These are phyloP conservation scores for Copidosoma aretas DNA, from an alignment of 2,888 invertebrate genomes.

Conservation along the genomic window DNA sequence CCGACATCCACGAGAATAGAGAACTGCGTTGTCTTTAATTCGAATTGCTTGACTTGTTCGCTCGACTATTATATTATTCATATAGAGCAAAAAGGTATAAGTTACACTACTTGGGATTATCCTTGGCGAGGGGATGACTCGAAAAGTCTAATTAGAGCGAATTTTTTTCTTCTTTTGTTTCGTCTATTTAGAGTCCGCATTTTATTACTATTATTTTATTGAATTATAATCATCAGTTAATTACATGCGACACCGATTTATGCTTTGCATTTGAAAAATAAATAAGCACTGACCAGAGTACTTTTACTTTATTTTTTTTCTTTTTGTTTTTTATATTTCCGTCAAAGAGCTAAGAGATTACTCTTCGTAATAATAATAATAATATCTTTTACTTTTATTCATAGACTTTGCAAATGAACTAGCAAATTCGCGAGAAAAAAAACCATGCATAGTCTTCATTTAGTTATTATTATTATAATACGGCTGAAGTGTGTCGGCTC, in stretches of 20 bases:
- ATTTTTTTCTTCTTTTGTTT: neutral
- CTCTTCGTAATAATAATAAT: constrained; percentile 8
- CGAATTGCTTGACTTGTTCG: constrained; percentile 17
- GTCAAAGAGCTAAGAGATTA: constrained; percentile 25
- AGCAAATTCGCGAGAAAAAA: constrained; percentile 17
- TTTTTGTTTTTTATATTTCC: neutral
- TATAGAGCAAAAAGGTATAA: neutral
- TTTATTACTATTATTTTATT: neutral
- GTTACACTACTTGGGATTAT: constrained; percentile 1
- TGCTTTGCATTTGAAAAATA: constrained; percentile 35
- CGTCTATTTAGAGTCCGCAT: neutral
- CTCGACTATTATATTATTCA: neutral
- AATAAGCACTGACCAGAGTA: constrained; percentile 38
- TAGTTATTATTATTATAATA: too few relatives aligned
- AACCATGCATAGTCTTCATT: constrained; percentile 15
- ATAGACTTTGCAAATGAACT: constrained; percentile 22
- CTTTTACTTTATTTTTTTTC: constrained; percentile 9
- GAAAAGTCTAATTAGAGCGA: constrained; percentile 18
- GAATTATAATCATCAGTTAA: constrained; percentile 9
- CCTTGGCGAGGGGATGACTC: constrained; percentile 6
- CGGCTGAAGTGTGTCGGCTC: too few relatives aligned
- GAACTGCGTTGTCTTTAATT: constrained; percentile 19
- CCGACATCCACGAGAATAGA: constrained; percentile 9
- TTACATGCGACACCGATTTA: constrained; percentile 25
- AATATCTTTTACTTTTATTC: constrained; percentile 8